Evolutionary conservation across 1,140 invertebrate species (phyloP), one percentile per base, ranked within the genome.

Genomic region (Saxidomus purpurata): DNA sequence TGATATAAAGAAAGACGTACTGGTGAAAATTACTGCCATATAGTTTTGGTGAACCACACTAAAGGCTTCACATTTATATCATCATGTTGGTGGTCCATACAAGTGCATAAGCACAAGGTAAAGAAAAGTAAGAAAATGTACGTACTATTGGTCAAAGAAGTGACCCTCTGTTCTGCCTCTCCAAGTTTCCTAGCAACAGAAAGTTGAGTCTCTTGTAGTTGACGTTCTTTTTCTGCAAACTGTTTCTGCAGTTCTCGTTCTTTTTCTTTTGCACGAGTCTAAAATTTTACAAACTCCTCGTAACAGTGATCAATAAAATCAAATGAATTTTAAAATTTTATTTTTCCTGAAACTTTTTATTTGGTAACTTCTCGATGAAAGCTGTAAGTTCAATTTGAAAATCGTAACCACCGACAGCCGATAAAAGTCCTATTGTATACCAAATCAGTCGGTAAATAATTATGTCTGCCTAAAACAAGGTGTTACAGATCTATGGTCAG

Each of bases 201-300:
- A 59, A 95, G 89, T 90, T 96, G 96, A 38, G 94, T 94, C 59
- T 96, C 95, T 77, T 96, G 94, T 36, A 95, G 93, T 52, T 96
- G 94, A 69, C 94, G 93, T 90, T 96, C 96, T 85, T 96, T 96
- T 43, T 96, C 96, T 28, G 93, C 94, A 91, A 96, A 96, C 31
- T 90, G 83, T 90, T 94, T 92, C 83, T 95, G 93, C 2, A 96
- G 92, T 91, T 96, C 95, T 76, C 94, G 93, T 86, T 96, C 96
- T 91, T 96, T 96, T 82, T 96, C 96, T 92, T 95, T 95, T 13
- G 94, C 91, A 79, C 95, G 92, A n/a, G 93, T 90, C 95, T 96
- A 92, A 59, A 92, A 90, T 40, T 80, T 71, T 74, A 85, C 85
- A 36, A 52, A 83, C 77, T 80, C 71, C 38, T 49, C 36, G 25